Evolutionary conservation across 2,113 vertebrate species (phyloP), one percentile per base, ranked within the genome.

Genomic region (Rhynchomys soricoides): DNA sequence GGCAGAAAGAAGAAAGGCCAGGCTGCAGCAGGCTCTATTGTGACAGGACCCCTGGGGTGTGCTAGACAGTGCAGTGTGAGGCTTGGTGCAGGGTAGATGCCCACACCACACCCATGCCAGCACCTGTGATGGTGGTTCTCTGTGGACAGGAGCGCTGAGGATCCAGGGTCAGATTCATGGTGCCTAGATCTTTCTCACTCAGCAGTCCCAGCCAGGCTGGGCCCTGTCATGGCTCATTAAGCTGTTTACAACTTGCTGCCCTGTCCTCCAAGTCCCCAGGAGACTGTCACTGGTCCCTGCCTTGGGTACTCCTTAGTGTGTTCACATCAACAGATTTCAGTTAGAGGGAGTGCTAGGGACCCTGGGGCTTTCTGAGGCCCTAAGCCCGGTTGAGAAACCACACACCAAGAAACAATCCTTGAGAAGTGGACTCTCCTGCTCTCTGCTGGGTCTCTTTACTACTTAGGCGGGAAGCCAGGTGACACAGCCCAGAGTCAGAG

Each of bases 261-360:
- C 79, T 78, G 66, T 66, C 92, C 91, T 93, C 79, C 12, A 21
- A 89, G 94, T 45, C 62, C 92, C 68, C 94, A 40, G n/a, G 85
- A 93, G 95, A 62, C 68, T 45, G 64, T 22, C 52, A 91, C 90
- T 22, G 0, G 31, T 59, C 75, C 68, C 55, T 74, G 74, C 64
- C 91, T 43, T 62, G 92, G 90, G 81, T n/a, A 75, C 26, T 13
- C 79, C 40, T 3, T 8, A 52, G 89, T 73, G 37, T 29, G 74
- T 90, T 83, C 71, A 75, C 48, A 95, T 89, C 96, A 97, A 98
- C 94, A 96, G 90, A 96, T 94, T 94, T 96, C 95, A 90, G 34
- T 93, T 52, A 93, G 2, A 55, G n/a, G 21, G 31, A 71, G 74
- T 68, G 48, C 79, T 0, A 1, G 73, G 81, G 86, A 24, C 93